Evolutionary conservation across 2,888 invertebrate species (phyloP).

Genomic region (Cephus runcator): DNA sequence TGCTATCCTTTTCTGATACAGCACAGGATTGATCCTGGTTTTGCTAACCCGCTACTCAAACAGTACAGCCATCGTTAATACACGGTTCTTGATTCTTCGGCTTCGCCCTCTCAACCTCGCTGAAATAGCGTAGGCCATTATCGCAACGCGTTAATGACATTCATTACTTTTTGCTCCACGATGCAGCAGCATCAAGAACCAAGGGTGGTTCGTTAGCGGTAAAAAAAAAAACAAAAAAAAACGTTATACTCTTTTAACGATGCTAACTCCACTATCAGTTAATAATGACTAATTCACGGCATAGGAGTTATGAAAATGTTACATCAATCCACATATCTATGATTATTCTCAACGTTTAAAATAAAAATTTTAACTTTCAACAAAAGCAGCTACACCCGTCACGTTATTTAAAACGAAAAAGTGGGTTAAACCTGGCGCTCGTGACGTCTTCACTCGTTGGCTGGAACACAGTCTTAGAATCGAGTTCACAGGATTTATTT

Average conservation of each 20-base stretch:
- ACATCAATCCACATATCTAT: not conserved
- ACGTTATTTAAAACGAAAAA: conserved; percentile 49
- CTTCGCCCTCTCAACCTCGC: conserved; percentile 3
- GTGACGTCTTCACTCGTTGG: not conserved
- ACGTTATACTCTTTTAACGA: conserved; percentile 11
- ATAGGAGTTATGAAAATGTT: not conserved
- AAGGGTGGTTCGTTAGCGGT: conserved; percentile 33
- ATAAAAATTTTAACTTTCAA: not conserved
- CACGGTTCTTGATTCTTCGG: conserved; percentile 22
- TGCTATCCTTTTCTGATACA: not conserved
- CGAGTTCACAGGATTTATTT: not conserved
- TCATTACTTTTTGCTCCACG: conserved; percentile 51
- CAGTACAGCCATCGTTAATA: conserved; percentile 30
- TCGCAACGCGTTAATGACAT: conserved; percentile 53
- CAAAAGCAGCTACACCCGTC: not conserved
- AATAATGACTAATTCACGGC: not conserved
- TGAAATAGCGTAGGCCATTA: conserved; percentile 40
- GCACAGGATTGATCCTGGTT: not conserved
- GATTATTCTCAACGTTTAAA: not conserved
- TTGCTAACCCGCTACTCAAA: conserved; percentile 4
- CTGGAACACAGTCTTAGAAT: not conserved
- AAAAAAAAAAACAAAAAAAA: conserved; percentile 7
- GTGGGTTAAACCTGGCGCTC: conserved; percentile 40
- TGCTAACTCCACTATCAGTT: conserved; percentile 2
- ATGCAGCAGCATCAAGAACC: conserved; percentile 4